Base-by-base conservation (phyloP, 1,140 invertebrate species). In the Stenopsyche tienmushanensis region DNA sequence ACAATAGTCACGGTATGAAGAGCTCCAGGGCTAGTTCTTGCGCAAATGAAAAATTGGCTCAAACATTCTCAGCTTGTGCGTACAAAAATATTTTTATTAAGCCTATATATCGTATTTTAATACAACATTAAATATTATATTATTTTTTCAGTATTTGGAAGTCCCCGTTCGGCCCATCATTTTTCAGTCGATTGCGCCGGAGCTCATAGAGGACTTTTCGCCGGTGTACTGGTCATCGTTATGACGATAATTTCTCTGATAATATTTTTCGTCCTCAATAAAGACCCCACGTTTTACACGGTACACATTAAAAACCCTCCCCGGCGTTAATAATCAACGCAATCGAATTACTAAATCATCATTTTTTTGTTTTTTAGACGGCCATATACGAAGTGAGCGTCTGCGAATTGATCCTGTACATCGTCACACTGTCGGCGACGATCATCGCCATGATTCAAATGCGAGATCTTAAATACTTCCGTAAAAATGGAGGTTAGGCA, bases 181-280 rank as follows among this genome's bases (percentile, higher is more conserved):
- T 91, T 94, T 73, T 91, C 90, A 13, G 91, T 94, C 25, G 93
- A 96, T 75, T 96, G 93, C 76, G 90, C 92, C 1, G 90, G 90
- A 71, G 91, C 94, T 1, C 93, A 94, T 75, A 84, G 90, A 66
- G 90, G 90, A 0, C 83, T 96, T 1, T 95, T 96, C 74, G 86
- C 89, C 52, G 94, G 93, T 8, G 90, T 95, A 58, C 77, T 95
- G 8, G 80, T 93, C 1, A 88, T 92, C 41, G 92, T 94, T 1
- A 78, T 92, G 39, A 94, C 93, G 1, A 91, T 96, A 23, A 92
- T 96, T 62, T 90, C 90, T 17, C 84, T 94, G 57, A 94, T 94
- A 49, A 90, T 95, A 80, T 96, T 95, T 78, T 95, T 94, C 77
- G 92, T 96, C 0, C 80, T 94, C 3, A 87, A 90, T 60, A 86